A percentile compares a stretch with the other conserved stretches of the same genome.
Conservation (phyloP, 2,113 vertebrate genomes). For the Nothocercus julius region DNA sequence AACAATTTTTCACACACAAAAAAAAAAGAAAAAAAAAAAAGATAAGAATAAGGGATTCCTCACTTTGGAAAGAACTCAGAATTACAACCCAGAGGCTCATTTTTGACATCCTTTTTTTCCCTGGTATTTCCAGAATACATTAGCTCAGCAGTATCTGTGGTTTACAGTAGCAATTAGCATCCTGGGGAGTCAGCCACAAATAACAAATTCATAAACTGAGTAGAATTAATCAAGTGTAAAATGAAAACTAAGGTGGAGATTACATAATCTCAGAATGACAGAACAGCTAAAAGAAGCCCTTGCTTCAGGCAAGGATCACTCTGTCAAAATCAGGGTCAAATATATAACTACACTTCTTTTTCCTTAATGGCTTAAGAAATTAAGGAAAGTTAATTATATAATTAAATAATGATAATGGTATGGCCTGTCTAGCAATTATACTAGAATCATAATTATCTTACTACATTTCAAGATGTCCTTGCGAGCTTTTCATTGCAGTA, state of each 20-base stretch:
- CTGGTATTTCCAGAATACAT: slow-evolving; percentile 43
- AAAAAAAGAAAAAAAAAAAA: not conserved
- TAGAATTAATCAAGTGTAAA: slow-evolving; percentile 69
- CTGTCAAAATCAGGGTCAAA: slow-evolving; percentile 33
- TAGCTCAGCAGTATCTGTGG: slow-evolving; percentile 69
- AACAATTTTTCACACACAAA: no score
- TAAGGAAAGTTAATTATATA: slow-evolving; percentile 1
- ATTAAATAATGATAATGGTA: slow-evolving; percentile 24
- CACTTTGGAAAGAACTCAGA: not conserved
- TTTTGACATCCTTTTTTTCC: slow-evolving; percentile 1
- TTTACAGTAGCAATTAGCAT: slow-evolving; percentile 74
- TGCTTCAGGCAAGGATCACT: slow-evolving; percentile 13
- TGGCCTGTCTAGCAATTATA: not conserved
- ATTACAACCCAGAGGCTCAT: not conserved
- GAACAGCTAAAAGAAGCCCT: slow-evolving; percentile 20
- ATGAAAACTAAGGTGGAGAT: slow-evolving; percentile 65
- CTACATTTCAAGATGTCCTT: not conserved
- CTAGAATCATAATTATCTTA: slow-evolving; percentile 6
- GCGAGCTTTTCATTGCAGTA: not conserved
- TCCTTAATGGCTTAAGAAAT: slow-evolving; percentile 22
- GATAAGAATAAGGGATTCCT: not conserved
- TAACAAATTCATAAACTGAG: slow-evolving; percentile 69
- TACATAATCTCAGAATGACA: slow-evolving; percentile 43
- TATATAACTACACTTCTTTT: not conserved
- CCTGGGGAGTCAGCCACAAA: slow-evolving; percentile 59